Conservation (phyloP, 2,888 invertebrate genomes). For the Zelleria hepariella region DNA sequence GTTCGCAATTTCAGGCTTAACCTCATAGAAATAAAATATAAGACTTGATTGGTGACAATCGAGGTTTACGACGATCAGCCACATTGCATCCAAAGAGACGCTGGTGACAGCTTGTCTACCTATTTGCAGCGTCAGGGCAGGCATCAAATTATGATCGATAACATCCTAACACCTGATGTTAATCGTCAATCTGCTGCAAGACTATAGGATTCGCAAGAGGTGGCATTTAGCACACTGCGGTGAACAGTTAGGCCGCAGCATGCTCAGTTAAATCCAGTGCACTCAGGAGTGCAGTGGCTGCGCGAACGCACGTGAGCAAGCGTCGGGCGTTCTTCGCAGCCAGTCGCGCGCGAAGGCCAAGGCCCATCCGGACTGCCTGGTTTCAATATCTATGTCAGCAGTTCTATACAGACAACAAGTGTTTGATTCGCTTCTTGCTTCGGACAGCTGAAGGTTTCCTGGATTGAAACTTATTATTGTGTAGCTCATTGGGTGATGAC, state of each 20-base stretch:
- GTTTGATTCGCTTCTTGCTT: neutral
- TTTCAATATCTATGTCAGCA: neutral
- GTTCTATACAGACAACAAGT: neutral
- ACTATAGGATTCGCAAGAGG: neutral
- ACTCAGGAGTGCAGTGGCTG: constrained; percentile 44
- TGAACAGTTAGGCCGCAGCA: constrained; percentile 6
- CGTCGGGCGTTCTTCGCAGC: constrained; percentile 47
- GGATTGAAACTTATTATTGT: neutral
- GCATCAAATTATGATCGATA: too few relatives aligned
- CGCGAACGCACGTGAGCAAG: constrained; percentile 42
- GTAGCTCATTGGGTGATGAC: too few relatives aligned
- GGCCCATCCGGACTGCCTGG: constrained; percentile 25
- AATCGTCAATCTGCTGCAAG: neutral
- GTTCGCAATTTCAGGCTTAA: too few relatives aligned
- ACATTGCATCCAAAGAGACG: too few relatives aligned
- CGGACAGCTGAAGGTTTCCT: neutral
- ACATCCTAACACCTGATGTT: neutral
- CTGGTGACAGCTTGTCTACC: too few relatives aligned
- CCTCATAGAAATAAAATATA: too few relatives aligned
- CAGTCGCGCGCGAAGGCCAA: constrained; percentile 62
- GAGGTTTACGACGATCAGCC: too few relatives aligned
- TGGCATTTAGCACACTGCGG: neutral
- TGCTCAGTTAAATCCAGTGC: constrained; percentile 9
- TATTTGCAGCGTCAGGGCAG: too few relatives aligned
- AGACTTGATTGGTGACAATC: too few relatives aligned